Conservation (phyloP, 2,113 vertebrate species). For the Hepsetus odoe region DNA sequence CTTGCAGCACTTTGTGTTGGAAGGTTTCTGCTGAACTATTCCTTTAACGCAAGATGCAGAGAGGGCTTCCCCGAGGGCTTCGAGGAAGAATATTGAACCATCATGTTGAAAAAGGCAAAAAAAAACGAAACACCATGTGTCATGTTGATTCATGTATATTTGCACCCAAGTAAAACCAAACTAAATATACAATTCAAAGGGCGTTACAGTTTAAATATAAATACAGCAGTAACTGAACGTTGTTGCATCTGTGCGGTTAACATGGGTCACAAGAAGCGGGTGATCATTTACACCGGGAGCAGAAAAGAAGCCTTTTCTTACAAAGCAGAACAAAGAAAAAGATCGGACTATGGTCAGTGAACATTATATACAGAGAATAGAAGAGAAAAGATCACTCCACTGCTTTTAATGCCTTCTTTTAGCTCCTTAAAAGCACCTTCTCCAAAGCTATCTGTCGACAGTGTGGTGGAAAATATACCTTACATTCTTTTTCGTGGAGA, state of each 20-base stretch:
- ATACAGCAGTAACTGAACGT: slow-evolving; percentile 46
- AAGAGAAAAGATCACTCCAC: not conserved
- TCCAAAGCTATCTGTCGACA: too few species aligned
- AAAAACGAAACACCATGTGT: not conserved
- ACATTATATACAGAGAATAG: slow-evolving; percentile 40
- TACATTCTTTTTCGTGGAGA: too few species aligned
- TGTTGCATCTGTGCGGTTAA: slow-evolving; percentile 44
- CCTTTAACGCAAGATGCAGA: too few species aligned
- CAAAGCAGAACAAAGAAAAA: not conserved
- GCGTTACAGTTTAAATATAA: slow-evolving; percentile 41
- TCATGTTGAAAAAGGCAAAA: not conserved
- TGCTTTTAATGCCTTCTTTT: slow-evolving; percentile 11
- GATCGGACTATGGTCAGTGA: not conserved
- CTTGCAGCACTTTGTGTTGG: too few species aligned
- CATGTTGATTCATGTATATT: slow-evolving; percentile 46
- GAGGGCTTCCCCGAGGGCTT: not conserved
- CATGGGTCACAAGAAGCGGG: slow-evolving; percentile 30
- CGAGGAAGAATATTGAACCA: not conserved
- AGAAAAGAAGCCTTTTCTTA: slow-evolving; percentile 9
- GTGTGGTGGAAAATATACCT: too few species aligned
- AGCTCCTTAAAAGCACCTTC: not conserved
- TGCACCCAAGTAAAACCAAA: slow-evolving; percentile 51
- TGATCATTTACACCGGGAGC: slow-evolving; percentile 22
- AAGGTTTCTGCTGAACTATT: too few species aligned
- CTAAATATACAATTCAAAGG: slow-evolving; percentile 36